Evolutionary conservation across 2,113 vertebrate species (phyloP).

Genomic region (Calonectris borealis): DNA sequence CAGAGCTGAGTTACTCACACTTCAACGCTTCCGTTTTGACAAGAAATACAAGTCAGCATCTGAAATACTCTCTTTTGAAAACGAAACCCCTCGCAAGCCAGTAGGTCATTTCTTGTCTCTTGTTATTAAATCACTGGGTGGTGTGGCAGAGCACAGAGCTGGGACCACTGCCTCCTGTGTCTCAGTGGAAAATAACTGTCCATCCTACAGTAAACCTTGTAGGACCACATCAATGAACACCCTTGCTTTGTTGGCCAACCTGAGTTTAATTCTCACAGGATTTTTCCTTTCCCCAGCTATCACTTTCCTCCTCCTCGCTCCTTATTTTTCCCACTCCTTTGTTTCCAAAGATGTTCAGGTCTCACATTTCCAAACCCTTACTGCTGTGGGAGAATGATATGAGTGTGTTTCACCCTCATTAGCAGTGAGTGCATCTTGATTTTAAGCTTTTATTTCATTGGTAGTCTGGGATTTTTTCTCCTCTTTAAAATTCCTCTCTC

Average conservation of each 20-base stretch:
- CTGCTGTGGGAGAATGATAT: background rate
- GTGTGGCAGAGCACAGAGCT: background rate
- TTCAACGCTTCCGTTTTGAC: background rate
- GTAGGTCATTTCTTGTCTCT: background rate
- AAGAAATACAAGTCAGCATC: background rate
- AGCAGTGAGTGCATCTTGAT: background rate
- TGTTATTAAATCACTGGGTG: background rate
- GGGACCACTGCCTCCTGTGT: background rate
- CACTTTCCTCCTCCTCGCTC: background rate
- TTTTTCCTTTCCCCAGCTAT: background rate
- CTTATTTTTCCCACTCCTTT: background rate
- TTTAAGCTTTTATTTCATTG: background rate
- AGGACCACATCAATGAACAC: background rate
- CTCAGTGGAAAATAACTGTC: background rate
- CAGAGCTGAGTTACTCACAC: background rate
- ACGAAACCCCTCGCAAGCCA: accelerated
- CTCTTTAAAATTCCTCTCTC: background rate
- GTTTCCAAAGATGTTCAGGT: background rate
- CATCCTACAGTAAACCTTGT: background rate
- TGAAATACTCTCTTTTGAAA: background rate
- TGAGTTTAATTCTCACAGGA: background rate
- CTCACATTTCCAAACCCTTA: background rate
- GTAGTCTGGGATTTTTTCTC: background rate
- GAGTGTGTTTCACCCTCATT: background rate
- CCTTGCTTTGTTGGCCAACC: background rate